Conservation (phyloP, 2,113 vertebrate genomes). For the Mastomys coucha region DNA sequence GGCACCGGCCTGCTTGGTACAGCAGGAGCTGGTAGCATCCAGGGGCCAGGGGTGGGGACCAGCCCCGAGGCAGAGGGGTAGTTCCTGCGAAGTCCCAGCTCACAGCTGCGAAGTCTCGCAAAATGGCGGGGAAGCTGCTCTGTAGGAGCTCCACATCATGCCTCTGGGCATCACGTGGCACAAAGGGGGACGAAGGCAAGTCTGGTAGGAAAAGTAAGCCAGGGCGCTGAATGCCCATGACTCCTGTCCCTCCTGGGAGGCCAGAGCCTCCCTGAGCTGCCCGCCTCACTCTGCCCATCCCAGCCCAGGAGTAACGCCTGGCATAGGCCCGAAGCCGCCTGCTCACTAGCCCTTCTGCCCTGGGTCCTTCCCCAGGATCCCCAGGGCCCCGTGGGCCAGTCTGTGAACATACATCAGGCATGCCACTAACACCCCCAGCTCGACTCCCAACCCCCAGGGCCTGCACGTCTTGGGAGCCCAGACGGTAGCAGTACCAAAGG, state of each 20-base stretch:
- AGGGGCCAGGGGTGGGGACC: conserved; percentile 86
- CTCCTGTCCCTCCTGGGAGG: conserved; percentile 54
- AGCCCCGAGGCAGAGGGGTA: conserved; percentile 80
- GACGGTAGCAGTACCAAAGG: conserved; percentile 94
- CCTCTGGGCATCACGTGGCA: conserved; percentile 92
- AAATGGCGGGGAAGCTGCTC: conserved; percentile 89
- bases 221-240: conserved; percentile 90
- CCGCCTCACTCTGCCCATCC: conserved; percentile 90
- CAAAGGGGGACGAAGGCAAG: conserved; percentile 92
- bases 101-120: conserved; percentile 91
- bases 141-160: conserved; percentile 94
- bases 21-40: conserved; percentile 92
- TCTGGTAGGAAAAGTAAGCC: conserved; percentile 93
- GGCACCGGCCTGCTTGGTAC: conserved; percentile 90
- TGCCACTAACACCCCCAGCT: conserved; percentile 42
- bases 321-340: conserved; percentile 92
- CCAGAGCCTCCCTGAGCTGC: conserved; percentile 89
- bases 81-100: conserved; percentile 90
- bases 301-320: conserved; percentile 94
- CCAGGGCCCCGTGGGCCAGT: conserved; percentile 76
- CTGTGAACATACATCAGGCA: conserved; percentile 78
- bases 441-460: conserved; percentile 65
- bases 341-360: conserved; percentile 89
- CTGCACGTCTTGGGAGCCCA: conserved; percentile 88
- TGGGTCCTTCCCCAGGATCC: conserved; percentile 80